Evolutionary conservation across 1,140 invertebrate genomes (phyloP).

Genomic region (Ooceraea biroi): DNA sequence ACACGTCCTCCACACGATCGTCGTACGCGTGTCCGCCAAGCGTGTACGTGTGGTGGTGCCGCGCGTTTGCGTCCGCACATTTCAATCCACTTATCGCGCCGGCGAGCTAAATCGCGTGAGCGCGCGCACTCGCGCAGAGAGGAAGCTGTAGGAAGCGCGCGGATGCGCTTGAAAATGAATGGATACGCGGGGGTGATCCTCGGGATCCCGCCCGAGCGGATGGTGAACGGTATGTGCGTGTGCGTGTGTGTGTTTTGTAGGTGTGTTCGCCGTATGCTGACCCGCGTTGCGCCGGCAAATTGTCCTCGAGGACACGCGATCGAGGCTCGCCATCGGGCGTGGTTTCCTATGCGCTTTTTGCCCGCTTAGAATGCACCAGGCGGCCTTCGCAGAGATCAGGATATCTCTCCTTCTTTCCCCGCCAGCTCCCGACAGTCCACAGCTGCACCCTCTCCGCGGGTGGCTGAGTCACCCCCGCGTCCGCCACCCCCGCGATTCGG

Average conservation of each 20-base stretch:
- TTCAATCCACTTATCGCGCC: slow-evolving; percentile 52
- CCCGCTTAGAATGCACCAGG: slow-evolving; percentile 83
- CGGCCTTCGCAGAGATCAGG: slow-evolving; percentile 84
- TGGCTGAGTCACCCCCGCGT: no score
- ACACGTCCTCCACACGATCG: slow-evolving; percentile 12
- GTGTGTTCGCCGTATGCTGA: neutral
- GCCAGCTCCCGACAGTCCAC: no score
- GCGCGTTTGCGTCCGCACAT: slow-evolving; percentile 16
- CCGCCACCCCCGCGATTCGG: slow-evolving; percentile 24
- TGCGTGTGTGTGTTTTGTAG: neutral
- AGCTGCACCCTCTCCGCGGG: no score
- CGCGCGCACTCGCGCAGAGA: slow-evolving; percentile 11
- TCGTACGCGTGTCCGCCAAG: neutral
- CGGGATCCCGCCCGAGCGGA: slow-evolving; percentile 6
- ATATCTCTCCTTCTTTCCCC: slow-evolving; percentile 79
- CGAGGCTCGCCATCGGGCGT: slow-evolving; percentile 80
- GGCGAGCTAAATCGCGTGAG: slow-evolving; percentile 40
- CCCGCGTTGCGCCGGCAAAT: slow-evolving; percentile 69
- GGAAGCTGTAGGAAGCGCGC: slow-evolving; percentile 17
- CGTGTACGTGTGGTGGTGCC: neutral
- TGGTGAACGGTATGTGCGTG: no score
- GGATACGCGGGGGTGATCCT: no score
- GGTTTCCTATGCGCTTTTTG: slow-evolving; percentile 85
- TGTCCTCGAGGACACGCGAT: slow-evolving; percentile 82
- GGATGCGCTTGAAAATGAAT: no score